A percentile compares a stretch with the other conserved stretches of the same genome.
Conservation (phyloP, 1,140 invertebrate genomes). For the Drosophila pseudoobscura region DNA sequence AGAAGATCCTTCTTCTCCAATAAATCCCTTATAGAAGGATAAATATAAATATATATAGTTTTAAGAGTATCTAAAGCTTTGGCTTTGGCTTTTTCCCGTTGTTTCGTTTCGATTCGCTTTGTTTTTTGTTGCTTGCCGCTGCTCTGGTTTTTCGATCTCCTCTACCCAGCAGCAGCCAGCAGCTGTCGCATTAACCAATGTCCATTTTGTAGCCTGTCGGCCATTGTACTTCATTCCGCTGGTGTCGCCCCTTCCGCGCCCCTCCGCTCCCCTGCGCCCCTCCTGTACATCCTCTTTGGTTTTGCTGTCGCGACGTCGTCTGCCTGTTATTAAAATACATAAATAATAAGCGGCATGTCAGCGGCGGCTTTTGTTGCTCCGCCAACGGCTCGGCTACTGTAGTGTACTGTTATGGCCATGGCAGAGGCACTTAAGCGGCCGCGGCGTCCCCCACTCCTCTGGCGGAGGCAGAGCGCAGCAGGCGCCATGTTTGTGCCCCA, state of each 20-base stretch:
- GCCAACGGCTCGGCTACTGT: constrained; percentile 39
- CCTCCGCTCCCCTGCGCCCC: background rate
- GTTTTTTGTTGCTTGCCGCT: background rate
- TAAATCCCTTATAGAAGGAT: too few species aligned
- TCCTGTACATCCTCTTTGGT: constrained; percentile 30
- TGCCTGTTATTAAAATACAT: constrained; percentile 80
- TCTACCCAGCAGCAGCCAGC: constrained; percentile 36
- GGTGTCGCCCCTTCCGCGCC: background rate
- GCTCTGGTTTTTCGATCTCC: constrained; percentile 34
- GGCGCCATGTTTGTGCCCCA: constrained; percentile 24
- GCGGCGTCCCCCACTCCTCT: constrained; percentile 53
- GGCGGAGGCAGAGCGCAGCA: constrained; percentile 30
- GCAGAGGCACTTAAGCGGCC: constrained; percentile 77
- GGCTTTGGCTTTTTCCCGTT: too few species aligned
- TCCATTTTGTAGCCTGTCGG: constrained; percentile 72
- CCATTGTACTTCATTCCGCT: constrained; percentile 61
- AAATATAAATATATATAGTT: too few species aligned
- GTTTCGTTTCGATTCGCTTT: constrained; percentile 1
- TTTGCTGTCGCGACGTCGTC: constrained; percentile 50
- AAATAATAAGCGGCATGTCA: constrained; percentile 81
- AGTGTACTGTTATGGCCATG: constrained; percentile 74
- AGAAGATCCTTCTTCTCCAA: too few species aligned
- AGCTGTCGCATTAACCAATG: constrained; percentile 79
- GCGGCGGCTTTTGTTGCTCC: constrained; percentile 75
- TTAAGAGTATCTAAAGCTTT: too few species aligned